phyloP scores from a whole-genome alignment of 2,797 vertebrate species.

The Sebastes iracundus region DNA sequence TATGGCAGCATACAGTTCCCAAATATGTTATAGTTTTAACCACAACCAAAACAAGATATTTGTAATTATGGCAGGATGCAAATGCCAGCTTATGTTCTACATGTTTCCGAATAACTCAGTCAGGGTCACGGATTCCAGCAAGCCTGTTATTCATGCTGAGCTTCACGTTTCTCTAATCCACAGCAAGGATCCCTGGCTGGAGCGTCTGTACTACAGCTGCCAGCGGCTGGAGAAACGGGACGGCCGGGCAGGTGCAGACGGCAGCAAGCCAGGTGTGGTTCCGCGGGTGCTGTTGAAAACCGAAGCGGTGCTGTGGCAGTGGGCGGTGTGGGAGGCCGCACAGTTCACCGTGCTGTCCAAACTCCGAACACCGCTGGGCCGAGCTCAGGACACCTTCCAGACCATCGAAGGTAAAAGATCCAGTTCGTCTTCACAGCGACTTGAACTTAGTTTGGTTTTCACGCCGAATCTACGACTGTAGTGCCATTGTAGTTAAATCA shows the following conservation, averaged over 20 bases:
- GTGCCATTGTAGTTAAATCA: too few species aligned
- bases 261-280: constrained; percentile 76
- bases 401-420: constrained; percentile 93
- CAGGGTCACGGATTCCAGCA: background rate
- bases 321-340: constrained; percentile 98
- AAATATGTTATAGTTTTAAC: background rate
- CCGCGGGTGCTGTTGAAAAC: constrained; percentile 91
- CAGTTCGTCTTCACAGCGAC: background rate
- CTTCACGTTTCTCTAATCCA: background rate
- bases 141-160: background rate
- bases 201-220: constrained; percentile 96
- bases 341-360: constrained; percentile 99
- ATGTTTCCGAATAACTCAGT: background rate
- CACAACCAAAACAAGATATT: background rate
- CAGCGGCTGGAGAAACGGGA: constrained; percentile 94
- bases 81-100: background rate
- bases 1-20: background rate
- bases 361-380: constrained; percentile 93
- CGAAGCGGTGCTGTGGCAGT: constrained; percentile 96
- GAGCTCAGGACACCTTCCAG: constrained; percentile 98
- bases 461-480: too few species aligned
- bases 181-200: constrained; percentile 98
- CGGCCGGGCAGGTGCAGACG: constrained; percentile 29
- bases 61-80: background rate
- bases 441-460: background rate